Conservation (phyloP, 2,888 invertebrate genomes). For the Drosophila kokeensis region DNA sequence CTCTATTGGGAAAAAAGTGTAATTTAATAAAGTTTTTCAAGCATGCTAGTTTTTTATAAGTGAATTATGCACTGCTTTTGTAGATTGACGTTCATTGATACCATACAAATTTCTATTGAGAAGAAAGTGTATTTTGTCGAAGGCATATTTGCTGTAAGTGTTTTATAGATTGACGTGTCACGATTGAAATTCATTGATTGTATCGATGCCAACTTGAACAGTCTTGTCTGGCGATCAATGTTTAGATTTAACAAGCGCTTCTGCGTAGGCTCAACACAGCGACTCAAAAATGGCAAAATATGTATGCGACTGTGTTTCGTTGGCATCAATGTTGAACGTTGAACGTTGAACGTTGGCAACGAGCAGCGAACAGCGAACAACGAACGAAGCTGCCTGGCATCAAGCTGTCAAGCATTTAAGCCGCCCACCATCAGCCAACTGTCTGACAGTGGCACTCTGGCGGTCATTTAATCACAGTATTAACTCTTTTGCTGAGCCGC, state of each 20-base stretch:
- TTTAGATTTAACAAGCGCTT: conserved; percentile 24
- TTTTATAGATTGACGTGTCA: conserved; percentile 3
- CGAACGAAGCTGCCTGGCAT: conserved; percentile 29
- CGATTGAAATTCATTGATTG: conserved; percentile 19
- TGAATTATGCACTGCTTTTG: not conserved
- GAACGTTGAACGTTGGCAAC: not conserved
- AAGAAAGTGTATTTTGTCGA: not conserved
- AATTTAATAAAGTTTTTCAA: not conserved
- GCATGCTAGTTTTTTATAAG: not conserved
- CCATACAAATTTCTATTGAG: not conserved
- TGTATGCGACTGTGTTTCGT: not conserved
- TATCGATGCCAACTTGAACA: conserved; percentile 15
- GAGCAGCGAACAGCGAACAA: conserved; percentile 1
- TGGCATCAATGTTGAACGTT: not conserved
- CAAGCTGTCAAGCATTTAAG: conserved; percentile 63
- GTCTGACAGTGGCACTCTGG: conserved; percentile 74
- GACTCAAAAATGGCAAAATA: conserved; percentile 32
- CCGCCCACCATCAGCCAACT: conserved; percentile 63
- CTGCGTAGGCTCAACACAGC: not conserved
- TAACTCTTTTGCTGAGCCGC: conserved; percentile 83
- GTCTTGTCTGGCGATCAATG: conserved; percentile 26
- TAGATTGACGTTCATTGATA: not conserved
- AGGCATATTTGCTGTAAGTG: not conserved
- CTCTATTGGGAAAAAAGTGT: not conserved
- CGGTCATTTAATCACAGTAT: conserved; percentile 81